phyloP scores from a whole-genome alignment of 1,140 invertebrate species.

The Macrocentrus cingulum region DNA sequence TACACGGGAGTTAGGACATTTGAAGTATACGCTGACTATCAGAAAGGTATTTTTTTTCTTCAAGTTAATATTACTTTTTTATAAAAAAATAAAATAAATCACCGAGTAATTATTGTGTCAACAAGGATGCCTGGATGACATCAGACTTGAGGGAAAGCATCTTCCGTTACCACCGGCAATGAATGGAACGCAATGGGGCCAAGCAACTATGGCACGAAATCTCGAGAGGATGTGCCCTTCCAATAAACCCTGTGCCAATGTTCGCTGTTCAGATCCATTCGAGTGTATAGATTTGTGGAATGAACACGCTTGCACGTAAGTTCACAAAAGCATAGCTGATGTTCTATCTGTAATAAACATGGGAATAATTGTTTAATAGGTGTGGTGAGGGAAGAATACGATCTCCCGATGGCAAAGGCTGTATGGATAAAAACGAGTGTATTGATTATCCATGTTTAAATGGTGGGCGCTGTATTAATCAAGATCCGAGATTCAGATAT shows the following conservation, averaged over 20 bases:
- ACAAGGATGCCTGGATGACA: slow-evolving; percentile 82
- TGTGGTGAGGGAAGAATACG: slow-evolving; percentile 89
- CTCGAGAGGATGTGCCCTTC: slow-evolving; percentile 88
- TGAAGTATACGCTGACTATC: slow-evolving; percentile 93
- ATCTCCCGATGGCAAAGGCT: slow-evolving; percentile 85
- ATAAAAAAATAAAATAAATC: slow-evolving; percentile 1
- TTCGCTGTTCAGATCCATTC: slow-evolving; percentile 89
- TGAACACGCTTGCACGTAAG: slow-evolving; percentile 96
- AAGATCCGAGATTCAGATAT: slow-evolving; percentile 80
- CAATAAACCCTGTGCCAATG: slow-evolving; percentile 90
- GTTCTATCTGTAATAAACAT: no score
- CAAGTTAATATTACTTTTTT: no score
- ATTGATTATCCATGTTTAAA: slow-evolving; percentile 89
- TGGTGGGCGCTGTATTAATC: slow-evolving; percentile 85
- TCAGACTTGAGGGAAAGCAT: slow-evolving; percentile 88
- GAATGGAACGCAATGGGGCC: slow-evolving; percentile 92
- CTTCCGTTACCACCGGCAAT: slow-evolving; percentile 88
- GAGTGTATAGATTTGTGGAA: slow-evolving; percentile 96
- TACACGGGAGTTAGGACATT: slow-evolving; percentile 90
- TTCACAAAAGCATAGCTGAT: no score
- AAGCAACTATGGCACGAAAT: slow-evolving; percentile 88
- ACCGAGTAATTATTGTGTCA: slow-evolving; percentile 9
- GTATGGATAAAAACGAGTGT: slow-evolving; percentile 93
- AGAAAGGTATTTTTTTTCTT: slow-evolving; percentile 69
- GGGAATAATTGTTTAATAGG: slow-evolving; percentile 56